Conservation (phyloP, 2,113 vertebrate genomes). For the Nyctibius bracteatus region DNA sequence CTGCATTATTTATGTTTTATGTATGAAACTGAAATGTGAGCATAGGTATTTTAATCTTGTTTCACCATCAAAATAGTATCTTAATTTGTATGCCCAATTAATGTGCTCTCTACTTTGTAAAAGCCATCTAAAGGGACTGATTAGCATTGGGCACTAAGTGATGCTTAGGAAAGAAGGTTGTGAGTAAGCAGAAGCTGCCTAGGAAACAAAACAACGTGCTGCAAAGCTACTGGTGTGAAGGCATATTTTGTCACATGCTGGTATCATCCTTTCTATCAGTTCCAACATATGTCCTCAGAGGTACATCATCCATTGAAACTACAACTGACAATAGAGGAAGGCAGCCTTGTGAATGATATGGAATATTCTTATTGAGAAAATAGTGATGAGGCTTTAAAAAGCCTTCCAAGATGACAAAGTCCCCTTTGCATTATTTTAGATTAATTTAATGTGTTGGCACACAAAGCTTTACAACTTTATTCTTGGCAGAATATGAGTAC, state of each 20-base stretch:
- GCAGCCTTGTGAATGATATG: slow-evolving; percentile 11
- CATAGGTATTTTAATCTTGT: slow-evolving; percentile 48
- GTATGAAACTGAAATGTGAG: slow-evolving; percentile 61
- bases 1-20: slow-evolving; percentile 62
- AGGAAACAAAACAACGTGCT: neutral
- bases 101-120: slow-evolving; percentile 25
- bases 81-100: slow-evolving; percentile 70
- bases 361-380: slow-evolving; percentile 58
- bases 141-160: slow-evolving; percentile 36
- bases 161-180: slow-evolving; percentile 36
- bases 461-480: slow-evolving; percentile 70
- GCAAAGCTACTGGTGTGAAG: slow-evolving; percentile 5
- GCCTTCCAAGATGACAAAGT: slow-evolving; percentile 55
- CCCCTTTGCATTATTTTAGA: slow-evolving; percentile 62
- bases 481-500: slow-evolving; percentile 66
- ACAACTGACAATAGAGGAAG: neutral
- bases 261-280: neutral
- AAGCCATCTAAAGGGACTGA: slow-evolving; percentile 42
- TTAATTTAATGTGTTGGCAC: slow-evolving; percentile 66
- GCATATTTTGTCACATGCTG: neutral
- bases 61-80: slow-evolving; percentile 51
- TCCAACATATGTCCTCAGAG: neutral
- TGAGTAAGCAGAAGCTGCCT: slow-evolving; percentile 23
- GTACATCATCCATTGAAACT: neutral
- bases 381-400: slow-evolving; percentile 41